Percentiles rank a stretch among this genome's conserved stretches.
Conservation (phyloP, 2,797 vertebrate genomes). For the Neosalanx taihuensis region DNA sequence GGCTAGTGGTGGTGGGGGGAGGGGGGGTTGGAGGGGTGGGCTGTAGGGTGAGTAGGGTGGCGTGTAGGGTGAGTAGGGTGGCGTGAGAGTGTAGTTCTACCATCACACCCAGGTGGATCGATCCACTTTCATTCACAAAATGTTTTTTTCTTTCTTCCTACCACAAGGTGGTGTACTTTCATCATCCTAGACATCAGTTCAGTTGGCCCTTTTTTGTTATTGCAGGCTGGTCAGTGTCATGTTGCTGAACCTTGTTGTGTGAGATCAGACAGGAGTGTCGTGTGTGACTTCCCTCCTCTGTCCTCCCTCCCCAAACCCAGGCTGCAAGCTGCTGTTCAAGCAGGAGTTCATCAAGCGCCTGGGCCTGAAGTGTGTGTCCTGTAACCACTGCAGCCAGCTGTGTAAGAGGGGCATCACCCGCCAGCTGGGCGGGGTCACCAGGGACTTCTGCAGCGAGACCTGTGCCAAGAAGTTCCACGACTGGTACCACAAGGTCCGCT, state of each 20-base stretch:
- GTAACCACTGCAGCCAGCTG: conserved; percentile 96
- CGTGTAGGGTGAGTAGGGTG: too few species aligned
- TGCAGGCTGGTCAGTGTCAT: not conserved
- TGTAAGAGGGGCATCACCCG: conserved; percentile 91
- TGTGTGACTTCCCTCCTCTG: too few species aligned
- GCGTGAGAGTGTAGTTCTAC: too few species aligned
- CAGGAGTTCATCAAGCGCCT: conserved; percentile 93
- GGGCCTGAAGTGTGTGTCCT: conserved; percentile 96
- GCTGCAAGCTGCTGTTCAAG: conserved; percentile 97
- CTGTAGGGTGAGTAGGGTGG: too few species aligned
- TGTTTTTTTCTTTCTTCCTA: not conserved
- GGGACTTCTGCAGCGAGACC: conserved; percentile 94
- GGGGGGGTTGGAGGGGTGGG: too few species aligned
- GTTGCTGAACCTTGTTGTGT: not conserved
- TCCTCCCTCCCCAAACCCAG: conserved; percentile 65
- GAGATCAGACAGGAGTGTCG: not conserved
- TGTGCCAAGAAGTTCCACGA: conserved; percentile 95
- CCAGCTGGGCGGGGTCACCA: conserved; percentile 85
- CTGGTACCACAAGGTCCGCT: conserved; percentile 95
- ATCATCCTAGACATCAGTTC: not conserved
- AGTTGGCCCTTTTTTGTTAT: not conserved
- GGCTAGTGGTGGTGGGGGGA: too few species aligned
- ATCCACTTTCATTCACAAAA: not conserved
- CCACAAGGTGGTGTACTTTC: conserved; percentile 28
- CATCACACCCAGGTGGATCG: not conserved